These are phyloP conservation scores for Drosophila funebris DNA, from an alignment of 1,140 invertebrate species.

Conservation along the genomic window DNA sequence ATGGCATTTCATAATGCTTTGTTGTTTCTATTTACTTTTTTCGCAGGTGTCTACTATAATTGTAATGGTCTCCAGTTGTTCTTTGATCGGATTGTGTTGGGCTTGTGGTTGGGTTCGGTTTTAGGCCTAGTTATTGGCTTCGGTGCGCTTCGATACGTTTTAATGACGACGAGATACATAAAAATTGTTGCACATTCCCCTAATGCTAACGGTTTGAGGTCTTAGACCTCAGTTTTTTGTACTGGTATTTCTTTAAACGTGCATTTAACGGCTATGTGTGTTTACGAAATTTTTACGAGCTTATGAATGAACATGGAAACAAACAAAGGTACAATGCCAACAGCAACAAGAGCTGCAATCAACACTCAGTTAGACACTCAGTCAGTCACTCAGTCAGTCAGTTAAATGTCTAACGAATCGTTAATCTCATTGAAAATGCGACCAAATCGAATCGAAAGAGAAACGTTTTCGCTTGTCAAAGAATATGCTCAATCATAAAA, in stretches of 20 bases:
- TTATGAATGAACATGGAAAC: slow-evolving; percentile 71
- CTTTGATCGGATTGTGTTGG: slow-evolving; percentile 2
- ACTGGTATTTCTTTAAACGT: slow-evolving; percentile 56
- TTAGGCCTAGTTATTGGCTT: slow-evolving; percentile 28
- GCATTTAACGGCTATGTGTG: slow-evolving; percentile 51
- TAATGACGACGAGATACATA: slow-evolving; percentile 27
- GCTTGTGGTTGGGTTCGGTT: not conserved
- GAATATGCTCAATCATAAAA: slow-evolving; percentile 8
- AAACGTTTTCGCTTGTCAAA: not conserved
- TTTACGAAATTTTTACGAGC: slow-evolving; percentile 58
- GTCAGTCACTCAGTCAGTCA: no score
- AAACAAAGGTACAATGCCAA: slow-evolving; percentile 34
- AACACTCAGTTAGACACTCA: no score
- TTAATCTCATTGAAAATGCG: slow-evolving; percentile 21
- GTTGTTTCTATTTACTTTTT: slow-evolving; percentile 27
- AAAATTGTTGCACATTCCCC: slow-evolving; percentile 28
- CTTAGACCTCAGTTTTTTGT: slow-evolving; percentile 38
- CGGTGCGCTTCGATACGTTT: slow-evolving; percentile 56
- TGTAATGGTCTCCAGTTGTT: slow-evolving; percentile 19
- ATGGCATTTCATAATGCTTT: slow-evolving; percentile 52
- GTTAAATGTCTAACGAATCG: slow-evolving; percentile 20
- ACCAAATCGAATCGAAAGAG: slow-evolving; percentile 14
- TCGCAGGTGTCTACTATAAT: slow-evolving; percentile 73
- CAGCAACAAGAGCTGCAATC: slow-evolving; percentile 10
- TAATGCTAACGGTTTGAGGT: slow-evolving; percentile 22